These are phyloP conservation scores for Zaprionus ghesquierei DNA, from an alignment of 1,140 invertebrate genomes.

Conservation along the genomic window DNA sequence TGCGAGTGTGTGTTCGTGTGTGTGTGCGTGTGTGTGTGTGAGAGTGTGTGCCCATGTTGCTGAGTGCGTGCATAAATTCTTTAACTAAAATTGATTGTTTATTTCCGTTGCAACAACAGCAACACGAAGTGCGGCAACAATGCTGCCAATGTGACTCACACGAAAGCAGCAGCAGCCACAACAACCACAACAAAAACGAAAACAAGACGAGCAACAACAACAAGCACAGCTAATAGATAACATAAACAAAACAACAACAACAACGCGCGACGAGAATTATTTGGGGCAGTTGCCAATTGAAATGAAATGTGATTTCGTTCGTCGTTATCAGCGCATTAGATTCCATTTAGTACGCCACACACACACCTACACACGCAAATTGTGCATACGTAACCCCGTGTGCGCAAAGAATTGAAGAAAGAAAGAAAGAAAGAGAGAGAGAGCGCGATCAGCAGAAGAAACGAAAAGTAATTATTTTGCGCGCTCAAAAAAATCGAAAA, in stretches of 20 bases:
- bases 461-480: neutral
- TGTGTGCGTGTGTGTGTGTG: conserved; percentile 29
- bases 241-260: conserved; percentile 25
- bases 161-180: conserved; percentile 19
- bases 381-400: neutral
- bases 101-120: conserved; percentile 66
- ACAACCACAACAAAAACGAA: neutral
- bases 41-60: conserved; percentile 40
- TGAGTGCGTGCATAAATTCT: conserved; percentile 73
- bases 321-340: conserved; percentile 59
- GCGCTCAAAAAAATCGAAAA: conserved; percentile 27
- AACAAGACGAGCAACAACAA: conserved; percentile 4
- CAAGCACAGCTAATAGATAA: conserved; percentile 28
- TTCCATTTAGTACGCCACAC: conserved; percentile 29
- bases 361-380: neutral
- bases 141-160: conserved; percentile 45
- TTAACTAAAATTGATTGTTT: conserved; percentile 82
- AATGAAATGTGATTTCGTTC: conserved; percentile 67
- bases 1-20: conserved; percentile 9
- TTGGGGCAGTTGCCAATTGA: conserved; percentile 80
- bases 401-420: neutral
- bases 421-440: neutral
- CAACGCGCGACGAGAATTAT: conserved; percentile 50
- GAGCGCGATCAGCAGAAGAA: neutral
- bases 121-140: conserved; percentile 11